These are phyloP conservation scores for Mesembrinibis cayennensis DNA, from an alignment of 2,113 vertebrate species.

Conservation along the genomic window DNA sequence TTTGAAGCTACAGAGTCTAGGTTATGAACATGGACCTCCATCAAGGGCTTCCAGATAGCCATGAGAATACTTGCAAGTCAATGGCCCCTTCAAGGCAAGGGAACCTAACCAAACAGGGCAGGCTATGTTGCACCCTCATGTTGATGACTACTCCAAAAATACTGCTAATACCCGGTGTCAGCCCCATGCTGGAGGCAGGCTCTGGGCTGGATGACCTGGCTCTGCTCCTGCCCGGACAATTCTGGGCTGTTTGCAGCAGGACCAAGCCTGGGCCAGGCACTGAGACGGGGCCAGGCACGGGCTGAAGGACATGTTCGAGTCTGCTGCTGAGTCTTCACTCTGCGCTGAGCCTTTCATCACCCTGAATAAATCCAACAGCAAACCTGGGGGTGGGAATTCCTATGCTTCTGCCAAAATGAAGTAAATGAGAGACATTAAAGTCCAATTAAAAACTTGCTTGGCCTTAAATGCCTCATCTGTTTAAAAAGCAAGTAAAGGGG, in stretches of 20 bases:
- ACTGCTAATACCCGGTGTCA: background rate
- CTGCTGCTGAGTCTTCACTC: slow-evolving; percentile 12
- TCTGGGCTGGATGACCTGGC: background rate
- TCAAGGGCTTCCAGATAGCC: background rate
- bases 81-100: background rate
- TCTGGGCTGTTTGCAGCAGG: background rate
- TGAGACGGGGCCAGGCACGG: rapidly evolving
- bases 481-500: slow-evolving; percentile 54
- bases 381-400: slow-evolving; percentile 51
- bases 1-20: background rate
- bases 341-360: background rate
- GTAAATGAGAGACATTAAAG: slow-evolving; percentile 62
- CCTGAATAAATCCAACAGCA: slow-evolving; percentile 16
- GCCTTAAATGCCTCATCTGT: slow-evolving; percentile 51
- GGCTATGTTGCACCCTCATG: background rate
- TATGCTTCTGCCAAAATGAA: slow-evolving; percentile 15
- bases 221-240: background rate
- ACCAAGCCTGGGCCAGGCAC: background rate
- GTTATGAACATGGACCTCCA: background rate
- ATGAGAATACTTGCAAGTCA: background rate
- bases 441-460: slow-evolving; percentile 64
- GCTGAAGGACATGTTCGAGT: background rate
- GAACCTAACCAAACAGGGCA: background rate
- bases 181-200: background rate
- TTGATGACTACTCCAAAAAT: background rate